Conservation (phyloP, 2,113 vertebrate species). For the Campylomormyrus tamandua region DNA sequence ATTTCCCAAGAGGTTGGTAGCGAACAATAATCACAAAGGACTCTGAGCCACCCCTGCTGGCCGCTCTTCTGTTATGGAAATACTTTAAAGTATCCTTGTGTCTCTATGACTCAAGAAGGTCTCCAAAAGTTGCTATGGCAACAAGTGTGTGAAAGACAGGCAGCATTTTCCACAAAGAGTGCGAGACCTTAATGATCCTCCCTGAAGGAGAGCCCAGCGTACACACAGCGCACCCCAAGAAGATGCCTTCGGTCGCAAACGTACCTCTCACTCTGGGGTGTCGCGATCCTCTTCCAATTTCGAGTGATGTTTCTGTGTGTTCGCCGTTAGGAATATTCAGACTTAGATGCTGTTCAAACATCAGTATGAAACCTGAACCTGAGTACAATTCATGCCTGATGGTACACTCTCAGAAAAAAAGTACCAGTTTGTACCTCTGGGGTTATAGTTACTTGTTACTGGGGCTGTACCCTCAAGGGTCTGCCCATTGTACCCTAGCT, state of each 20-base stretch:
- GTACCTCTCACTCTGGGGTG: neutral
- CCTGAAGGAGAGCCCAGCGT: neutral
- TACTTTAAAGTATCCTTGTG: neutral
- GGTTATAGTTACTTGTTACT: neutral
- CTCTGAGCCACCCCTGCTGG: neutral
- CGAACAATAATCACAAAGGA: neutral
- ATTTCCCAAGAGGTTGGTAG: neutral
- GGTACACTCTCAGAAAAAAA: neutral
- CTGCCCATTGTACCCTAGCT: neutral
- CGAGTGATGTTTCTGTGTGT: neutral
- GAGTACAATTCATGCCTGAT: neutral
- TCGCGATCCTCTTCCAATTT: neutral
- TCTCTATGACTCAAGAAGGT: constrained; percentile 14
- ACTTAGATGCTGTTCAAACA: neutral
- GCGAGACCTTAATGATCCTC: neutral
- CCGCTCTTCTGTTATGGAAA: neutral
- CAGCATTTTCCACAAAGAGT: neutral
- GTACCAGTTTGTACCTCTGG: neutral
- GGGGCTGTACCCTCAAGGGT: too few species aligned
- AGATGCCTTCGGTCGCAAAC: neutral
- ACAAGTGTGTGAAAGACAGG: neutral
- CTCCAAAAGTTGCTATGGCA: constrained; percentile 18
- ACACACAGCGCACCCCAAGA: neutral
- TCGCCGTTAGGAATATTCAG: neutral
- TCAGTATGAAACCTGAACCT: neutral